Percentiles rank a stretch among this genome's conserved stretches.
Conservation (phyloP, 2,888 invertebrate genomes). For the Epicampocera succincta region DNA sequence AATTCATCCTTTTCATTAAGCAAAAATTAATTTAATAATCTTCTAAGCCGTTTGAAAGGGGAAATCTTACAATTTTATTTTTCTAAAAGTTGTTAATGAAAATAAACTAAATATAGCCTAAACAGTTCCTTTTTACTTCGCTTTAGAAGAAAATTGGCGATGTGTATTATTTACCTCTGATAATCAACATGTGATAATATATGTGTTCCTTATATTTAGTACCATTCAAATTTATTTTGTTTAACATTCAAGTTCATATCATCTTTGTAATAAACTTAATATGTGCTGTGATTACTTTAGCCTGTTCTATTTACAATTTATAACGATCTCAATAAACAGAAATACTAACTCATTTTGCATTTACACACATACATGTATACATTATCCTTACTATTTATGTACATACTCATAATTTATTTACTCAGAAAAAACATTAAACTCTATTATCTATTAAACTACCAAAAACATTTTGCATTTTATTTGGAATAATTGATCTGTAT, state of each 20-base stretch:
- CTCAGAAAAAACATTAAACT: conserved; percentile 42
- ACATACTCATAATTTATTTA: conserved; percentile 42
- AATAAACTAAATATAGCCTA: too few species aligned
- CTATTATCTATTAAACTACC: conserved; percentile 11
- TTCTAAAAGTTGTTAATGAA: too few species aligned
- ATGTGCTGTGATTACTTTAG: conserved; percentile 47
- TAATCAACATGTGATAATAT: conserved; percentile 10
- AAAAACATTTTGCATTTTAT: conserved; percentile 45
- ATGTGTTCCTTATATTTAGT: conserved; percentile 17
- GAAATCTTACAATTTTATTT: too few species aligned
- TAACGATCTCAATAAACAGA: conserved; percentile 52
- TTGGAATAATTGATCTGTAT: conserved; percentile 30
- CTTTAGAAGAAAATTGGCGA: too few species aligned
- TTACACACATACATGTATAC: conserved; percentile 16
- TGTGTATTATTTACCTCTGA: conserved; percentile 32
- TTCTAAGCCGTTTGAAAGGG: too few species aligned
- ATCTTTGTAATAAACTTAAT: conserved; percentile 12
- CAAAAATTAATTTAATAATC: too few species aligned
- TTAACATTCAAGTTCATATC: conserved; percentile 1
- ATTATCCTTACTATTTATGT: conserved; percentile 38
- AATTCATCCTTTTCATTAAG: too few species aligned
- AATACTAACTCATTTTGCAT: conserved; percentile 50
- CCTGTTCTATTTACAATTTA: conserved; percentile 35
- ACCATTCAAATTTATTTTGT: conserved; percentile 4
- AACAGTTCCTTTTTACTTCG: too few species aligned